Evolutionary conservation across 2,888 invertebrate species (phyloP), one percentile per base, ranked within the genome.

Genomic region (Caradrina kadenii): DNA sequence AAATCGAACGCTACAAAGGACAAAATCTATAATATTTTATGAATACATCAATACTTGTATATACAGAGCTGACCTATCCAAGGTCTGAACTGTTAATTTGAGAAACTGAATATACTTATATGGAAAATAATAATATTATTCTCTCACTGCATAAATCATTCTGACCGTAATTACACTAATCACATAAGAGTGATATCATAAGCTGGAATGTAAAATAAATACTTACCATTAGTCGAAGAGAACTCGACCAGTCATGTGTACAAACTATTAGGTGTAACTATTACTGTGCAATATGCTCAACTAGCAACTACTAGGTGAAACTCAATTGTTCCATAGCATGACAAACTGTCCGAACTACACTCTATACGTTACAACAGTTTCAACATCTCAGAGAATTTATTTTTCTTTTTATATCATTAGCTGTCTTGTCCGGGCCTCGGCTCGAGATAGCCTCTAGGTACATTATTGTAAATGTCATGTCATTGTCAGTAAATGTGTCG

Each of bases 1-100:
- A 72, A 76, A 69, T 66, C 66, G 60, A 64, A 59, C 55, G 45
- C 4, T 60, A 61, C 50, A 58, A 53, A 55, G 49, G 62, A 54
- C 56, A 67, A 77, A 69, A 69, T 66, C 48, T 42, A 56, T 10
- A 49, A 19, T 35, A 35, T 42, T 42, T 15, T n/a, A 31, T 55
- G 53, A 73, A 54, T 59, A 66, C 42, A 70, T 77, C 39, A 56
- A 76, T 75, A 61, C 35, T 45, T 48, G 54, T 58, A 22, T 62
- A 68, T 56, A 69, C 55, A 4, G 15, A 69, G 39, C 54, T 69
- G 66, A 82, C 76, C 76, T 76, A 69, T 67, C 39, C 83, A 81
- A 81, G 81, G 80, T 22, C 71, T 77, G 69, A 80, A 54, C 69
- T 63, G 71, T 76, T 68, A 73, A 76, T 73, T 69, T 82, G 53